A percentile compares a stretch with the other conserved stretches of the same genome.
These are phyloP conservation scores for Oxyura jamaicensis DNA, from an alignment of 2,113 vertebrate species.

Conservation along the genomic window DNA sequence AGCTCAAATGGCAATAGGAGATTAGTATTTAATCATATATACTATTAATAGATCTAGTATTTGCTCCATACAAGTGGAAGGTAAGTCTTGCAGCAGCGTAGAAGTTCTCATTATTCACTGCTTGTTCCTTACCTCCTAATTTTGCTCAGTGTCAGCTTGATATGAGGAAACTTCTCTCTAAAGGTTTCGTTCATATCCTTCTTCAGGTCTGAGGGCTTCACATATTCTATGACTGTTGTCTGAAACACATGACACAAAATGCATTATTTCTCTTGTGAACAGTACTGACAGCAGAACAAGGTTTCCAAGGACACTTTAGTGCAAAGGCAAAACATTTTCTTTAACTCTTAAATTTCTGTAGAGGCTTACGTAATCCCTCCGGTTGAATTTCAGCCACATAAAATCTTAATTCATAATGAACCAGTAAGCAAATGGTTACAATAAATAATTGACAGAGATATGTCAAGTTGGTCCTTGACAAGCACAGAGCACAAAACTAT, in stretches of 20 bases:
- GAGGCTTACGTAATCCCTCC: not conserved
- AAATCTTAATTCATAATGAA: not conserved
- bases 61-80: not conserved
- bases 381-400: not conserved
- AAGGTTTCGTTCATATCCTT: constrained; percentile 99
- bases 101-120: not conserved
- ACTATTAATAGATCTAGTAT: constrained; percentile 33
- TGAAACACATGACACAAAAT: constrained; percentile 53
- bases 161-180: constrained; percentile 95
- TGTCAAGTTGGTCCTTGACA: not conserved
- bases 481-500: not conserved
- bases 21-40: constrained; percentile 54
- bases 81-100: not conserved
- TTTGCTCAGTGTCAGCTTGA: constrained; percentile 95
- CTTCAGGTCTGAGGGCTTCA: constrained; percentile 96
- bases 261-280: not conserved
- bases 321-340: not conserved
- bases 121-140: constrained; percentile 89
- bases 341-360: not conserved
- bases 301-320: not conserved
- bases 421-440: not conserved
- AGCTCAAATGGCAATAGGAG: constrained; percentile 25
- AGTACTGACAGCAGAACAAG: not conserved
- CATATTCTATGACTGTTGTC: constrained; percentile 98
- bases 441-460: not conserved